Evolutionary conservation across 2,888 invertebrate genomes (phyloP).

Genomic region (Pinctada fucata): DNA sequence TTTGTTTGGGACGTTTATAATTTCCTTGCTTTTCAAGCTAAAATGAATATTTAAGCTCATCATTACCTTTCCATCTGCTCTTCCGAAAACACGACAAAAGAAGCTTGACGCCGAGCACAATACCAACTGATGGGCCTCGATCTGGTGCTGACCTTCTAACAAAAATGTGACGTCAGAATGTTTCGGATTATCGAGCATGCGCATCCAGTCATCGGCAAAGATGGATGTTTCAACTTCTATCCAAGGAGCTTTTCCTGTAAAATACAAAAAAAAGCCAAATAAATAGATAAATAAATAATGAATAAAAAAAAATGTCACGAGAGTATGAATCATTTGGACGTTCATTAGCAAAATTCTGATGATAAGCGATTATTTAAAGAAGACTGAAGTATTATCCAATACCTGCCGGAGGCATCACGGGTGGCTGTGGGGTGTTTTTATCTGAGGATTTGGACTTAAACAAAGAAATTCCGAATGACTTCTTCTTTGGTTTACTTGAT

Average conservation of each 20-base stretch:
- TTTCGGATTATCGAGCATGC: conserved; percentile 59
- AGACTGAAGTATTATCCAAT: too few relatives aligned
- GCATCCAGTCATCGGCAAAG: conserved; percentile 68
- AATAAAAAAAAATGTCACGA: not conserved
- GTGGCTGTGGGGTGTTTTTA: conserved; percentile 52
- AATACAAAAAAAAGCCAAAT: not conserved
- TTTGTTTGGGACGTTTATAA: too few relatives aligned
- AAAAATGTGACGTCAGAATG: conserved; percentile 69
- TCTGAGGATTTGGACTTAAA: conserved; percentile 10
- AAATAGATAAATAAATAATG: not conserved
- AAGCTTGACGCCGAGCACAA: conserved; percentile 67
- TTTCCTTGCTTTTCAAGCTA: too few relatives aligned
- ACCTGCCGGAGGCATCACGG: conserved; percentile 70
- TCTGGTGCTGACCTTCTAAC: conserved; percentile 52
- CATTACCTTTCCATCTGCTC: too few relatives aligned
- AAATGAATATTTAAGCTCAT: too few relatives aligned
- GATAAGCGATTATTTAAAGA: too few relatives aligned
- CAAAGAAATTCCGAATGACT: too few relatives aligned
- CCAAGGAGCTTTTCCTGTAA: conserved; percentile 68
- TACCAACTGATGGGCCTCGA: conserved; percentile 67
- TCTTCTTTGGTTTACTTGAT: too few relatives aligned
- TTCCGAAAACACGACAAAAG: conserved; percentile 59
- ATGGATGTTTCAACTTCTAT: conserved; percentile 67
- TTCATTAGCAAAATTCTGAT: not conserved
- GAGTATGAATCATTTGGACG: not conserved